Conservation (phyloP, 2,113 vertebrate species). For the Lophotis ruficrista region DNA sequence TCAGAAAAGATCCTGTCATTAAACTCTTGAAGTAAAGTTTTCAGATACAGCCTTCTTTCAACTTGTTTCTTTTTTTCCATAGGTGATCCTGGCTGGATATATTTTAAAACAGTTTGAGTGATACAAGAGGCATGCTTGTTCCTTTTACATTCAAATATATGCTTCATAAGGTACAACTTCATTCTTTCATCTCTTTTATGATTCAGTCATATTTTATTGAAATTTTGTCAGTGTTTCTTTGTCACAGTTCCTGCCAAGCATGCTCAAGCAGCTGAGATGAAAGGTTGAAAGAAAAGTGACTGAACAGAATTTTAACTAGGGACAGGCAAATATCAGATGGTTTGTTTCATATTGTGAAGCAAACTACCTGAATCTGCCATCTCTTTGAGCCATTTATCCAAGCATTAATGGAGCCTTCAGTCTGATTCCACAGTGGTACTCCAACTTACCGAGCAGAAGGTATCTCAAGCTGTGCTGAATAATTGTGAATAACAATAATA, state of each 20-base stretch:
- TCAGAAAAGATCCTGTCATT: not conserved
- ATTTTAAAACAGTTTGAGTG: constrained; percentile 41
- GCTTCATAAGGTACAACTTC: constrained; percentile 11
- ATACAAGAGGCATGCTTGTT: not conserved
- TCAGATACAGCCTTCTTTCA: not conserved
- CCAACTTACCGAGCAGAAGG: not conserved
- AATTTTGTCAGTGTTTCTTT: constrained; percentile 39
- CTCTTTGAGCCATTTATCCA: not conserved
- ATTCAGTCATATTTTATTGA: constrained; percentile 36
- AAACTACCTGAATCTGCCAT: not conserved
- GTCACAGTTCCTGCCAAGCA: constrained; percentile 16
- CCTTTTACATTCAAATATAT: constrained; percentile 25
- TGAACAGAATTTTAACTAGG: constrained; percentile 42
- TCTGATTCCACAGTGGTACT: not conserved
- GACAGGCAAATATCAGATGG: constrained; percentile 1
- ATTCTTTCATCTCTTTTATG: constrained; percentile 19
- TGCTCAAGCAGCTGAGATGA: constrained; percentile 27
- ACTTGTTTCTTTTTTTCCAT: not conserved
- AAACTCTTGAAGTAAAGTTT: not conserved
- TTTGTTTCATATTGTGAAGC: constrained; percentile 1
- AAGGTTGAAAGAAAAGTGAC: constrained; percentile 21
- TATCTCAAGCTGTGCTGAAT: constrained; percentile 40
- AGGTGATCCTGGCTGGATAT: not conserved
- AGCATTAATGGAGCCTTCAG: not conserved
- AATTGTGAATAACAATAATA: not conserved